phyloP scores from a whole-genome alignment of 2,113 vertebrate species.

The Axis porcinus region DNA sequence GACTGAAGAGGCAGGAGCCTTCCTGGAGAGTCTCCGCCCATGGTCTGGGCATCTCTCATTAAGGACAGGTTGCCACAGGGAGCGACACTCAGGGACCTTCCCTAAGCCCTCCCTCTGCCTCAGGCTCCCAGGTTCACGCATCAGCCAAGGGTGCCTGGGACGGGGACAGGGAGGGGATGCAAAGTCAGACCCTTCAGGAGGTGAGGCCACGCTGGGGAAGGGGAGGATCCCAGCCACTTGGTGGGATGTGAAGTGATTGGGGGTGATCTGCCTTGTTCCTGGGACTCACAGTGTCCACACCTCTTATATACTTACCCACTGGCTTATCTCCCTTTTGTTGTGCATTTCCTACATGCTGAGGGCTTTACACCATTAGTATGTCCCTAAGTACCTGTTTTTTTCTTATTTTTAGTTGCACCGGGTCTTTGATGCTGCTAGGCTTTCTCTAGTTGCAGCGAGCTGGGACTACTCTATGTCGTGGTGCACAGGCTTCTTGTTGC shows the following conservation, averaged over 20 bases:
- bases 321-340: neutral
- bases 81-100: too few species aligned
- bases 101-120: neutral
- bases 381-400: neutral
- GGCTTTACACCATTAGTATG: neutral
- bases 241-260: too few species aligned
- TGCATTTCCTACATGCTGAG: neutral
- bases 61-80: neutral
- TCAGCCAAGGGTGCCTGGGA: neutral
- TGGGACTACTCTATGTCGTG: neutral
- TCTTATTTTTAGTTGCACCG: neutral
- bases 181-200: neutral
- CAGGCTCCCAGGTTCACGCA: neutral
- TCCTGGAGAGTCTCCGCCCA: neutral
- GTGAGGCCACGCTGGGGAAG: neutral
- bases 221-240: neutral
- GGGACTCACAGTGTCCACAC: accelerated
- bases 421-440: neutral
- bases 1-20: neutral
- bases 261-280: neutral
- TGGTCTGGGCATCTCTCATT: neutral
- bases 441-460: neutral
- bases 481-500: neutral
- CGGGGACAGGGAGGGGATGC: neutral
- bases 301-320: neutral